These are phyloP conservation scores for Sphenodon punctatus DNA, from an alignment of 2,797 vertebrate species.

Conservation along the genomic window DNA sequence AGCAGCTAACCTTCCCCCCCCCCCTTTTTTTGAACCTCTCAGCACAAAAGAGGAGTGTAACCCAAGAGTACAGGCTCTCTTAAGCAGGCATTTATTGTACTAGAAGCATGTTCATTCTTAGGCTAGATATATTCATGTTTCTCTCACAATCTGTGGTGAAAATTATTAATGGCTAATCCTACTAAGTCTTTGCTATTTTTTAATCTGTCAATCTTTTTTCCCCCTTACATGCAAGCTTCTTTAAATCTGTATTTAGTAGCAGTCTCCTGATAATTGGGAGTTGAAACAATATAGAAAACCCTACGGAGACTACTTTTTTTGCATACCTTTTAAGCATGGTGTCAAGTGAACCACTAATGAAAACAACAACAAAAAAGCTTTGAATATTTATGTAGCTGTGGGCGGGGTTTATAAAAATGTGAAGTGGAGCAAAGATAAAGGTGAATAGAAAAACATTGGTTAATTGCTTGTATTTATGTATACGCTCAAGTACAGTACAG, in stretches of 20 bases:
- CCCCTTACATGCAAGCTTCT: neutral
- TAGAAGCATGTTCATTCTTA: rapidly evolving
- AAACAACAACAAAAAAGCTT: neutral
- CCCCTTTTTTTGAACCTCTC: rapidly evolving
- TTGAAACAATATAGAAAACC: no score
- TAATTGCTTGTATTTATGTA: neutral
- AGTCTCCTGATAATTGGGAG: no score
- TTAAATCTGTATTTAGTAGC: no score
- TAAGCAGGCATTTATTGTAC: rapidly evolving
- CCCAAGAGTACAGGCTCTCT: rapidly evolving
- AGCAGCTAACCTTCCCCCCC: rapidly evolving
- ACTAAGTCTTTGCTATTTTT: neutral
- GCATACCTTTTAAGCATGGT: neutral
- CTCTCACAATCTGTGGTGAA: neutral
- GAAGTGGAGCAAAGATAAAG: neutral
- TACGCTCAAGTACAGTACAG: neutral
- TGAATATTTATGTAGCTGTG: neutral
- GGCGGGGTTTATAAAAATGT: neutral
- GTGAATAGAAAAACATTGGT: neutral
- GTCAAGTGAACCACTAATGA: neutral
- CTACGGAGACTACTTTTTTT: neutral
- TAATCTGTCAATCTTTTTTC: neutral
- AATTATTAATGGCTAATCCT: neutral
- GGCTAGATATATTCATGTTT: neutral
- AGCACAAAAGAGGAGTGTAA: neutral